Evolutionary conservation across 2,113 vertebrate genomes (phyloP), one percentile per base, ranked within the genome.

Genomic region (Camelus dromedarius): DNA sequence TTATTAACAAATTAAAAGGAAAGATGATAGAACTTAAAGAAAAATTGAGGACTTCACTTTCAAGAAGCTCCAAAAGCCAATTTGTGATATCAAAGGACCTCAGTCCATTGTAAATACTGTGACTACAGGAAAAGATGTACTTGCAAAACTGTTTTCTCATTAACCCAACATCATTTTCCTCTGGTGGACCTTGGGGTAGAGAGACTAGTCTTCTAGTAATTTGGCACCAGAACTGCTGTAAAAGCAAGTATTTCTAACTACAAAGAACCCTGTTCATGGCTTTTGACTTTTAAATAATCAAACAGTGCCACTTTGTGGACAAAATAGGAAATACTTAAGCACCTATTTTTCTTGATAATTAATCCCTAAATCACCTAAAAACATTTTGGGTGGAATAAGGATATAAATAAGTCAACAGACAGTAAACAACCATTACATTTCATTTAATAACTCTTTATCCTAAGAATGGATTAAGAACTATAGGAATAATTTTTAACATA

Each of bases 221-320:
- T 38, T 60, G 89, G 28, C 18, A 95, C 58, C 32, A 72, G 52
- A 93, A 85, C 72, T 89, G 48, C 10, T 91, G 70, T 89, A 88
- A 93, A 96, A 93, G 15, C 16, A 88, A 94, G n/a, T 91, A 82
- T 93, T 96, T 80, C 77, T 95, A 84, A 88, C 35, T 16, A 82
- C 73, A 87, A 92, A 90, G 87, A 82, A 60, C 38, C 22, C 26
- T 32, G 8, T 22, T 60, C 15, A n/a, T n/a, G 56, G 35, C 26
- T 89, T 88, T 81, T 75, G 42, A 93, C 82, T 93, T 95, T 69
- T 28, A 85, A 93, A 86, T 62, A 94, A 95, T 66, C 80, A 82
- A 96, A 98, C 11, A 95, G 96, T 86, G 97, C 98, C 98, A 98
- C 96, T 96, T 52, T 30, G 97, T 98, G 98, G 98, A 93, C 77